Percentiles rank a stretch among this genome's conserved stretches.
These are phyloP conservation scores for Apis dorsata DNA, from an alignment of 1,140 invertebrate species.

Conservation along the genomic window DNA sequence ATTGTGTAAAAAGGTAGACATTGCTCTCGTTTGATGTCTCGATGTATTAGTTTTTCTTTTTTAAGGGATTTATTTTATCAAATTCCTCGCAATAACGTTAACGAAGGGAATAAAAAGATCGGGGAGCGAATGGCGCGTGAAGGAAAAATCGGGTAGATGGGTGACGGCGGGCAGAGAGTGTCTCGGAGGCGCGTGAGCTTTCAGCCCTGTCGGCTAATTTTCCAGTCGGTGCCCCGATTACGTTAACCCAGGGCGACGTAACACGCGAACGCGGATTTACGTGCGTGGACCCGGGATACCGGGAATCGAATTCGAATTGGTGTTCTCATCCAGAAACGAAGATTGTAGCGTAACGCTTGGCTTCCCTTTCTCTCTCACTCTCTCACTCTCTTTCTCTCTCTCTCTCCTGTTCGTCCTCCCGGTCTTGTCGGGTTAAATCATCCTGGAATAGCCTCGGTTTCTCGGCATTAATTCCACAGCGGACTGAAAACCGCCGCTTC, in stretches of 20 bases:
- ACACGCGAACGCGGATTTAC: constrained; percentile 45
- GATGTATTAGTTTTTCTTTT: not conserved
- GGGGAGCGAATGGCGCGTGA: not conserved
- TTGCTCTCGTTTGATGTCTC: no score
- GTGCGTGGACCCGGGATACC: constrained; percentile 4
- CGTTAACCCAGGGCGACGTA: constrained; percentile 38
- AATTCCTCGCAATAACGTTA: not conserved
- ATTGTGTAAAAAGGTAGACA: no score
- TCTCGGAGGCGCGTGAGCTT: constrained; percentile 33
- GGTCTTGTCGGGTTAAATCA: constrained; percentile 32
- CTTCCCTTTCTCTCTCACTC: not conserved
- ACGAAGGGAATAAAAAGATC: not conserved
- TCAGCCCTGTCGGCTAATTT: constrained; percentile 42
- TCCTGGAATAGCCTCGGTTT: constrained; percentile 37
- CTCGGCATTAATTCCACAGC: constrained; percentile 46
- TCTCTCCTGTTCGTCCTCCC: not conserved
- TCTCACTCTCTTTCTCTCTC: not conserved
- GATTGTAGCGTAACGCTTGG: not conserved
- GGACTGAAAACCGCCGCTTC: constrained; percentile 13
- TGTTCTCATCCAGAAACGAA: constrained; percentile 31
- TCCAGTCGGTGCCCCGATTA: constrained; percentile 41
- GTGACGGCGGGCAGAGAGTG: not conserved
- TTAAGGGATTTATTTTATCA: not conserved
- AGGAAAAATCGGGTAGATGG: not conserved
- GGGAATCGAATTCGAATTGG: constrained; percentile 42